Percentiles rank a stretch among this genome's conserved stretches.
phyloP scores from a whole-genome alignment of 2,797 vertebrate genomes.

The Rhinogobio ventralis region DNA sequence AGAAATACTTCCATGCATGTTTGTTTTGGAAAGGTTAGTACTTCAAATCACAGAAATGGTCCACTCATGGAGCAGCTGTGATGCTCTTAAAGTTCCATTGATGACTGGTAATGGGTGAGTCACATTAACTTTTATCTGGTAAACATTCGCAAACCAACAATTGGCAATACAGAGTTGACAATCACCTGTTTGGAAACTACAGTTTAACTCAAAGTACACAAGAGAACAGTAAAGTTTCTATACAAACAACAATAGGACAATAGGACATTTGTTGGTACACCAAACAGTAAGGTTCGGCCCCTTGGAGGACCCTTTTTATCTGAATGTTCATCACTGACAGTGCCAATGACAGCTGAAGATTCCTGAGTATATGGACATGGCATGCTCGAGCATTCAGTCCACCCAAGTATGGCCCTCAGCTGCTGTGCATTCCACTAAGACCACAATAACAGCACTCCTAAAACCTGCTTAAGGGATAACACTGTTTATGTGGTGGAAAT shows the following conservation, averaged over 20 bases:
- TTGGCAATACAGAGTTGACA: neutral
- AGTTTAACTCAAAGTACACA: neutral
- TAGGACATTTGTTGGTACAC: too few relatives aligned
- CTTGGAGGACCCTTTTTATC: neutral
- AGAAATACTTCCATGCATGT: conserved; percentile 76
- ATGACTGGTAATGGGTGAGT: neutral
- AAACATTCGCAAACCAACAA: neutral
- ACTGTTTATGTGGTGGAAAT: conserved; percentile 59
- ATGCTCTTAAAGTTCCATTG: neutral
- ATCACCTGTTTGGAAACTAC: neutral
- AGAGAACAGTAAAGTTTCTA: neutral
- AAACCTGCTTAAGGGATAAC: conserved; percentile 53
- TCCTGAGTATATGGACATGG: conserved; percentile 54
- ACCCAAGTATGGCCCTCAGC: conserved; percentile 56
- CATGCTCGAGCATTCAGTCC: conserved; percentile 46
- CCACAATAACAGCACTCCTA: conserved; percentile 50
- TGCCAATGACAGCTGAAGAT: conserved; percentile 59
- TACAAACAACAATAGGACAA: neutral
- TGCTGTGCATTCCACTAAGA: conserved; percentile 55
- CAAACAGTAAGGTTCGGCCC: neutral
- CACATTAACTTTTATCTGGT: neutral
- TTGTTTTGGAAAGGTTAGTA: conserved; percentile 48
- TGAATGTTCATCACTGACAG: conserved; percentile 29
- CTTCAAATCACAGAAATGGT: conserved; percentile 37
- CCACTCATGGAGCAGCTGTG: neutral